Evolutionary conservation across 2,113 vertebrate species (phyloP).

Genomic region (Apteryx mantelli): DNA sequence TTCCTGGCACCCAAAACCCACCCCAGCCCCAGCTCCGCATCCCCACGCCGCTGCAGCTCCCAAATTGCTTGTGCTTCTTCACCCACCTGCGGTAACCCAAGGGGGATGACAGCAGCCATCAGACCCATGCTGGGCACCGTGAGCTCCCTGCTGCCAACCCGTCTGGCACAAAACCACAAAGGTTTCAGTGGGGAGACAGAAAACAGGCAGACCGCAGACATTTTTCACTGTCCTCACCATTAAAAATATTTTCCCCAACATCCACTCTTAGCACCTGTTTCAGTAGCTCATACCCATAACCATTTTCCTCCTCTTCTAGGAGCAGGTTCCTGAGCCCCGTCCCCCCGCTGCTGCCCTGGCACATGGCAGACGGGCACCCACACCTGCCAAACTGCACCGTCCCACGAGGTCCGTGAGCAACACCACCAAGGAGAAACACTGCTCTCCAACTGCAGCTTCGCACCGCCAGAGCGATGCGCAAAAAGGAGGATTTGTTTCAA

Average conservation of each 20-base stretch:
- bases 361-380: background rate
- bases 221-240: background rate
- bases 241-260: background rate
- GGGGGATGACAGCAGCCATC: too few relatives aligned
- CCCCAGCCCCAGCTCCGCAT: background rate
- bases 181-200: background rate
- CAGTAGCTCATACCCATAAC: background rate
- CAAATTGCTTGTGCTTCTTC: too few relatives aligned
- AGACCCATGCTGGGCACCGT: too few relatives aligned
- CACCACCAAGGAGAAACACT: accelerated
- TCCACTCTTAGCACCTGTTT: background rate
- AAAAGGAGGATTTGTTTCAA: background rate
- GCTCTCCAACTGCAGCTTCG: background rate
- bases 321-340: background rate
- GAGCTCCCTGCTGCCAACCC: background rate
- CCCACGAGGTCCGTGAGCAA: background rate
- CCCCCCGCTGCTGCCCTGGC: background rate
- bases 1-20: background rate
- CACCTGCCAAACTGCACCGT: too few relatives aligned
- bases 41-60: too few relatives aligned
- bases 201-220: background rate
- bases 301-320: background rate
- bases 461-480: background rate
- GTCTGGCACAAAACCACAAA: background rate
- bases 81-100: too few relatives aligned